Percentiles rank a stretch among this genome's conserved stretches.
Evolutionary conservation across 2,888 invertebrate genomes (phyloP).

Genomic region (Glyphotaelius pellucidus): DNA sequence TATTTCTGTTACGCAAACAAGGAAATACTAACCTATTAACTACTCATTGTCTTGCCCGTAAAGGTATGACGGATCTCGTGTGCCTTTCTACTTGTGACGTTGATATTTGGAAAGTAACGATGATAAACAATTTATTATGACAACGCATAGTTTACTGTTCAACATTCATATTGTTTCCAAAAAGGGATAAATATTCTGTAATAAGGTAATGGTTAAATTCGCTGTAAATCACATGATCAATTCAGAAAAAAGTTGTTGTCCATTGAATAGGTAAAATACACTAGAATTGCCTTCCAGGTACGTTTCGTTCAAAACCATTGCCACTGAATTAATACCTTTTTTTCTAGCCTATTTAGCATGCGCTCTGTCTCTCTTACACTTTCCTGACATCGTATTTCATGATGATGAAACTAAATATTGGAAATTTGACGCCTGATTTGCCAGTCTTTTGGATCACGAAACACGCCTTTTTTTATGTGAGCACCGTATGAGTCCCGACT

Average conservation of each 20-base stretch:
- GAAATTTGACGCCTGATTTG: no score
- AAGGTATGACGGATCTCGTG: not conserved
- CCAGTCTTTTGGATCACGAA: no score
- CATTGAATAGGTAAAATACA: no score
- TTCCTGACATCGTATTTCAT: no score
- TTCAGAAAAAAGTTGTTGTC: not conserved
- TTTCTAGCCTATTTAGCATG: no score
- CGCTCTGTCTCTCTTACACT: no score
- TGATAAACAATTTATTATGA: not conserved
- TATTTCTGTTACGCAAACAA: constrained; percentile 1
- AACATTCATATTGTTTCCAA: not conserved
- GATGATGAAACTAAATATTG: no score
- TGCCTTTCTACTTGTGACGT: not conserved
- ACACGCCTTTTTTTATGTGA: no score
- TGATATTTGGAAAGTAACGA: not conserved
- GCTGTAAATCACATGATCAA: not conserved
- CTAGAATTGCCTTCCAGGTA: no score
- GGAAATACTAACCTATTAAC: not conserved
- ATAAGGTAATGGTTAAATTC: not conserved
- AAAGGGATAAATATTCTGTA: not conserved
- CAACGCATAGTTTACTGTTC: not conserved
- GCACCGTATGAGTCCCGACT: no score
- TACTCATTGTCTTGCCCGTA: not conserved
- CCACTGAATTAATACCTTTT: no score
- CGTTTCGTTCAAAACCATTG: no score